Percentiles rank a stretch among this genome's conserved stretches.
phyloP scores from a whole-genome alignment of 2,888 invertebrate genomes.

The Cecidostiba fungosa region DNA sequence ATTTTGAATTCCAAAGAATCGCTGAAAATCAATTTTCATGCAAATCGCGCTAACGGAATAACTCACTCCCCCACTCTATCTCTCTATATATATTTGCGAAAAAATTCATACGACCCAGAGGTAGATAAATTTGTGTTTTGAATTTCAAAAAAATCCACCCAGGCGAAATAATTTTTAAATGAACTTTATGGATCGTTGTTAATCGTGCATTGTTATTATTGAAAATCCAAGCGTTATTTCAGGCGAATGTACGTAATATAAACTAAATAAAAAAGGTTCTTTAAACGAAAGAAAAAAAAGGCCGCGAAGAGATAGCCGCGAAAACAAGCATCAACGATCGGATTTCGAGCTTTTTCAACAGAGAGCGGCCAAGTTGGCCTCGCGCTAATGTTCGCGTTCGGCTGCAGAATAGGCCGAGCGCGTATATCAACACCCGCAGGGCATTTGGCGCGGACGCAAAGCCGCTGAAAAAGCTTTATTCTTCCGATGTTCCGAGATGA shows the following conservation, averaged over 20 bases:
- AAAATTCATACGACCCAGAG: background rate
- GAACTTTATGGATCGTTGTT: too few relatives aligned
- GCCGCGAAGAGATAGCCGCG: background rate
- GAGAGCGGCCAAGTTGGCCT: constrained; percentile 4
- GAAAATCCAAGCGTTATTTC: too few relatives aligned
- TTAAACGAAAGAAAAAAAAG: background rate
- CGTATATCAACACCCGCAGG: constrained; percentile 50
- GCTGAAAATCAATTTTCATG: constrained; percentile 52
- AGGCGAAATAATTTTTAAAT: too few relatives aligned
- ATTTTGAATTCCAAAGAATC: constrained; percentile 34
- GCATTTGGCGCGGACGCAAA: constrained; percentile 53
- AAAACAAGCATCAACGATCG: constrained; percentile 37
- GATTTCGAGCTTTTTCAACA: constrained; percentile 11
- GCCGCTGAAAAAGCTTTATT: constrained; percentile 57
- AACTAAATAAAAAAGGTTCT: background rate
- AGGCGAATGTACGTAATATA: too few relatives aligned
- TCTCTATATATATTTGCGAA: background rate
- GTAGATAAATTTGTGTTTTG: too few relatives aligned
- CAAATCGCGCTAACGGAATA: constrained; percentile 20
- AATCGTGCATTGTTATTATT: too few relatives aligned
- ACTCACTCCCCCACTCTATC: background rate
- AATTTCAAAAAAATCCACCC: too few relatives aligned
- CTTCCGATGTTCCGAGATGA: constrained; percentile 49
- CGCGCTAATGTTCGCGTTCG: constrained; percentile 32
- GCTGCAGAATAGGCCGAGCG: constrained; percentile 17